These are phyloP conservation scores for Dexiosoma caninum DNA, from an alignment of 2,888 invertebrate species.

Conservation along the genomic window DNA sequence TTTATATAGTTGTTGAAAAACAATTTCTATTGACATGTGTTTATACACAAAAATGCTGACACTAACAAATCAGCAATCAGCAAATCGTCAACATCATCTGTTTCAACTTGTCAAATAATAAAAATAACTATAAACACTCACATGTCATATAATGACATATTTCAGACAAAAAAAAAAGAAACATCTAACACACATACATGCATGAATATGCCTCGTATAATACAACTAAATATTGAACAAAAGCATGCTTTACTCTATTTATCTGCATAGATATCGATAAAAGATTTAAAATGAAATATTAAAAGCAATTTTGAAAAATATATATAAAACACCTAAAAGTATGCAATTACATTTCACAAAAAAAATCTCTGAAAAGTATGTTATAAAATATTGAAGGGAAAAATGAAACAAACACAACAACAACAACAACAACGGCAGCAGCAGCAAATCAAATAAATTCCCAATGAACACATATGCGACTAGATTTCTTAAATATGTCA, in stretches of 20 bases:
- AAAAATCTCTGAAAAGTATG: background rate
- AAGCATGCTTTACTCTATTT: background rate
- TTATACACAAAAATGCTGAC: background rate
- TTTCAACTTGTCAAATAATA: background rate
- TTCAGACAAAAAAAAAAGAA: background rate
- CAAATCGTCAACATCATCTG: slow-evolving; percentile 29
- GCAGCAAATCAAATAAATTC: background rate
- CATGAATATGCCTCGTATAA: background rate
- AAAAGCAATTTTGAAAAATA: background rate
- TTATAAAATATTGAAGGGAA: background rate
- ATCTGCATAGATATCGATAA: background rate
- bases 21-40: background rate
- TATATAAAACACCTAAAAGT: background rate
- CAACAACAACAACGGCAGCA: too few species aligned
- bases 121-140: slow-evolving; percentile 23
- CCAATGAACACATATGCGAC: background rate
- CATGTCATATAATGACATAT: slow-evolving; percentile 21
- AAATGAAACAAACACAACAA: too few species aligned
- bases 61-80: background rate
- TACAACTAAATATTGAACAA: background rate
- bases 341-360: background rate
- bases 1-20: background rate
- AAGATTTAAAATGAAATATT: background rate
- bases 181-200: background rate
- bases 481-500: slow-evolving; percentile 20